Conservation (phyloP, 2,888 invertebrate genomes). For the Crossocerus cetratus region DNA sequence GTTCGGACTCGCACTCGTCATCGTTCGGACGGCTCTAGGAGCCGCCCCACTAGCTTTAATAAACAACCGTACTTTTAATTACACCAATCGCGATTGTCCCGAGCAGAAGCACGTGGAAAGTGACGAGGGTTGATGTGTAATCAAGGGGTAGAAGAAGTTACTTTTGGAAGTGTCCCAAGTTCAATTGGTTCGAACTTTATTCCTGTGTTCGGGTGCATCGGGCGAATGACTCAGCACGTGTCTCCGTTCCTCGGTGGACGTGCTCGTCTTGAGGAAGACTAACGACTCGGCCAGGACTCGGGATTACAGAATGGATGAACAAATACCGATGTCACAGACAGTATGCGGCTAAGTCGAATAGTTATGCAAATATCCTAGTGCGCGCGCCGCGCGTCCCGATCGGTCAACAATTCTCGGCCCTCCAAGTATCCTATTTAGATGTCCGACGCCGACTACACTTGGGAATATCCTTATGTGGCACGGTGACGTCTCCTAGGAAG, state of each 20-base stretch:
- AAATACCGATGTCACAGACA: constrained; percentile 42
- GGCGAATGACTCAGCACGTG: constrained; percentile 51
- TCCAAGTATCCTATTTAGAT: constrained; percentile 21
- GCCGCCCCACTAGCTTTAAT: too few relatives aligned
- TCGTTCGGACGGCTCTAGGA: too few relatives aligned
- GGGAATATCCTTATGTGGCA: neutral
- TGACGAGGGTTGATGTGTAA: constrained; percentile 31
- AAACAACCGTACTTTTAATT: neutral
- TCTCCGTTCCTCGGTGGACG: constrained; percentile 34
- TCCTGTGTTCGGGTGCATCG: constrained; percentile 33
- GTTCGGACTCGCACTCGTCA: too few relatives aligned
- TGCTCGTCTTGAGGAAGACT: constrained; percentile 44
- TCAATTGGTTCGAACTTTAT: constrained; percentile 29
- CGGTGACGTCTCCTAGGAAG: neutral
- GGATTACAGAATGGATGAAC: constrained; percentile 50
- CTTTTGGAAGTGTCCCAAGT: constrained; percentile 49
- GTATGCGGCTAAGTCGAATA: constrained; percentile 32
- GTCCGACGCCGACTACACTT: neutral
- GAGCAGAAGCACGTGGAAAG: constrained; percentile 5
- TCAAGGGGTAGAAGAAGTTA: constrained; percentile 35
- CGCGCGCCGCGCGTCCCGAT: constrained; percentile 12
- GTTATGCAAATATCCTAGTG: constrained; percentile 46
- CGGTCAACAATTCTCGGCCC: constrained; percentile 19
- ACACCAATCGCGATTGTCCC: neutral
- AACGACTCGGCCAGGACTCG: constrained; percentile 44